phyloP scores from a whole-genome alignment of 2,113 vertebrate species.

The Cranoglanis bouderius region DNA sequence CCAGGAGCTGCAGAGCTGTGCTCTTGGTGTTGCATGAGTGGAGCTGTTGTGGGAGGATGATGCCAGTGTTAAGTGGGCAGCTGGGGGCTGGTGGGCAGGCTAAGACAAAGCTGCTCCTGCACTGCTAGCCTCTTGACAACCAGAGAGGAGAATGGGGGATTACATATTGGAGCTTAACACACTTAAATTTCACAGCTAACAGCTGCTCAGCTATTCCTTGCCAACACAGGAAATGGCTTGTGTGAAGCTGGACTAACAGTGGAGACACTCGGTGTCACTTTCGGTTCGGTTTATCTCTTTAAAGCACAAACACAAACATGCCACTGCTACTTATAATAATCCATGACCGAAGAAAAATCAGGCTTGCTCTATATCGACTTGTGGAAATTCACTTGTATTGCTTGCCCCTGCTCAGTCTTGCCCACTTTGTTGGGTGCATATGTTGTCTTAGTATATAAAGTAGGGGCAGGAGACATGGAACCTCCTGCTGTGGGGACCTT shows the following conservation, averaged over 20 bases:
- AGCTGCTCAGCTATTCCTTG: neutral
- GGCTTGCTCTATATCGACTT: neutral
- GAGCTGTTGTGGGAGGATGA: constrained; percentile 44
- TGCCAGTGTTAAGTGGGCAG: constrained; percentile 56
- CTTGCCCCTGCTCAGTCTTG: neutral
- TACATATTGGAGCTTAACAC: constrained; percentile 9
- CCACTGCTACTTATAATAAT: neutral
- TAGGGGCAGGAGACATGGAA: constrained; percentile 56
- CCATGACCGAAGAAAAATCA: neutral
- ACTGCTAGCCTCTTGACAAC: constrained; percentile 51
- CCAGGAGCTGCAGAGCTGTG: constrained; percentile 34
- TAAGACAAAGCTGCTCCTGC: constrained; percentile 53
- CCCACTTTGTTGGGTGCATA: neutral
- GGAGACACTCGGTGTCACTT: neutral
- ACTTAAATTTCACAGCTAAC: neutral
- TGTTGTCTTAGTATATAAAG: constrained; percentile 14
- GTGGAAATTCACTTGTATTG: neutral
- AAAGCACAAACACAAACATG: neutral
- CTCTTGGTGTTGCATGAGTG: constrained; percentile 52
- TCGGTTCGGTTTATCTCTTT: neutral
- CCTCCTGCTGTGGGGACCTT: constrained; percentile 62
- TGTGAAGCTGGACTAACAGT: neutral
- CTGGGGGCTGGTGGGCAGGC: constrained; percentile 54
- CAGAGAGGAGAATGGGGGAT: neutral
- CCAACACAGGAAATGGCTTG: neutral